Evolutionary conservation across 2,888 invertebrate species (phyloP).

Genomic region (Rambutsinella grinnellia): DNA sequence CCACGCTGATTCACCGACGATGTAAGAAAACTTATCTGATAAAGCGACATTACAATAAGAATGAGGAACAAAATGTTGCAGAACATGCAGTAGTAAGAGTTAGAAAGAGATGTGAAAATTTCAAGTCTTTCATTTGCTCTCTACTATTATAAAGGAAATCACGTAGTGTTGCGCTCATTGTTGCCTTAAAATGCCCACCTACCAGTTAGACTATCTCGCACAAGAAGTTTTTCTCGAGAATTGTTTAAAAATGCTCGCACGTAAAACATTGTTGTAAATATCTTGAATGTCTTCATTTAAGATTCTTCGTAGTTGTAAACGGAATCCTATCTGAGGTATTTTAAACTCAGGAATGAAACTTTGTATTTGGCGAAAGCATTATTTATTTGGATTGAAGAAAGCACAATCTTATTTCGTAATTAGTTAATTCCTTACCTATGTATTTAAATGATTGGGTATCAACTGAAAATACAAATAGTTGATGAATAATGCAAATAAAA

Average conservation of each 20-base stretch:
- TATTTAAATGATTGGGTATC: not conserved
- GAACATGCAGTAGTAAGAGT: conserved; percentile 22
- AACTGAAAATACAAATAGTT: not conserved
- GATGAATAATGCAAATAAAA: not conserved
- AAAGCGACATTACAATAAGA: not conserved
- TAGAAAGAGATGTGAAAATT: conserved; percentile 27
- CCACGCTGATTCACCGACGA: not conserved
- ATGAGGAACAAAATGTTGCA: not conserved
- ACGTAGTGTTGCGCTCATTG: conserved; percentile 23
- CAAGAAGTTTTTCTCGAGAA: not conserved
- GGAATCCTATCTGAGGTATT: no score
- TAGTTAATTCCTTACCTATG: no score
- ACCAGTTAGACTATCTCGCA: not conserved
- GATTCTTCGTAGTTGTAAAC: no score
- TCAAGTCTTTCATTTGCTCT: not conserved
- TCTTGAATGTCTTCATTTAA: not conserved
- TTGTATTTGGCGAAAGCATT: no score
- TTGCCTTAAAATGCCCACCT: conserved; percentile 36
- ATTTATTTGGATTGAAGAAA: no score
- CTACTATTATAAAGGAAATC: conserved; percentile 12
- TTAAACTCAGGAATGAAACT: no score
- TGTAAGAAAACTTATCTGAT: not conserved
- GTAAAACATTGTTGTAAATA: not conserved
- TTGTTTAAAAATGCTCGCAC: not conserved
- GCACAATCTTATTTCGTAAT: no score